phyloP scores from a whole-genome alignment of 2,797 vertebrate species.

The Masticophis lateralis region DNA sequence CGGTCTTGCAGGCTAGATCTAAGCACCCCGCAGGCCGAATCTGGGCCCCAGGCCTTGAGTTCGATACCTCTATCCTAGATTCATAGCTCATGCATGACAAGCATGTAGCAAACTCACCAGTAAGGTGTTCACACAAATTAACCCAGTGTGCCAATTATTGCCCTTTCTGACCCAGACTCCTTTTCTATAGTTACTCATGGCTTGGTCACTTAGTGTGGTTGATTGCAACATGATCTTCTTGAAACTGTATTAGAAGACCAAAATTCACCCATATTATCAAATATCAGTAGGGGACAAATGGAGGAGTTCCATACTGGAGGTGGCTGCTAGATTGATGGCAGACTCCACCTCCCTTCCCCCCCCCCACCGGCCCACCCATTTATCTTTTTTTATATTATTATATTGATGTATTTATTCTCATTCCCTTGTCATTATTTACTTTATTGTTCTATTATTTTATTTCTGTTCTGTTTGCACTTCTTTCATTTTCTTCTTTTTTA shows the following conservation, averaged over 20 bases:
- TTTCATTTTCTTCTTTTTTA: neutral
- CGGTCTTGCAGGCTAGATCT: too few species aligned
- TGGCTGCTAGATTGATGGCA: neutral
- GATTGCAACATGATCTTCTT: neutral
- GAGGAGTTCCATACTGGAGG: too few species aligned
- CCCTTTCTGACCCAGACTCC: neutral
- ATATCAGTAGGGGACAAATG: neutral
- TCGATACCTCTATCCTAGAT: neutral
- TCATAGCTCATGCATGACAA: neutral
- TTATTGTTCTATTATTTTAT: neutral
- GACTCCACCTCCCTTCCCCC: neutral
- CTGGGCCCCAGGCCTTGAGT: too few species aligned
- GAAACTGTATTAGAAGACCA: neutral
- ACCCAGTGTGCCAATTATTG: neutral
- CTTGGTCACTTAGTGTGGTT: neutral
- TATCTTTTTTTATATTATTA: neutral
- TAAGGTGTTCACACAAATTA: neutral
- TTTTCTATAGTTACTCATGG: neutral
- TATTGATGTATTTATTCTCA: neutral
- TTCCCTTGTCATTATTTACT: neutral
- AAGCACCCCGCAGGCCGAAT: too few species aligned
- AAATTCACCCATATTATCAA: neutral
- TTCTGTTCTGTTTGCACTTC: neutral
- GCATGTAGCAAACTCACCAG: neutral
- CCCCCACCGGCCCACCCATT: neutral